phyloP scores from a whole-genome alignment of 2,888 invertebrate genomes.

The Patella pellucida region DNA sequence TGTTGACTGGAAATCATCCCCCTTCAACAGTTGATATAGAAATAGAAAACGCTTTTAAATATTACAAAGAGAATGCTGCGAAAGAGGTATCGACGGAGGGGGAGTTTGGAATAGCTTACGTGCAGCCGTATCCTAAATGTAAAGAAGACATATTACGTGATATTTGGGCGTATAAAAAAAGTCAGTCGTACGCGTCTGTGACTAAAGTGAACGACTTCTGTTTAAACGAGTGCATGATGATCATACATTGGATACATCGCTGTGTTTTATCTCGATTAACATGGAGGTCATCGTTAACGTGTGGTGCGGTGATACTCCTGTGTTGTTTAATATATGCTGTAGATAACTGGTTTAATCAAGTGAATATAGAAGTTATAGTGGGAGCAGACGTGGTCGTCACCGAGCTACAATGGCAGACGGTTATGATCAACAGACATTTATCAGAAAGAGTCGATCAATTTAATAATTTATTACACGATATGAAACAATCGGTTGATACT shows the following conservation, averaged over 20 bases:
- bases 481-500: constrained; percentile 40
- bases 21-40: constrained; percentile 36
- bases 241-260: constrained; percentile 24
- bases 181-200: constrained; percentile 4
- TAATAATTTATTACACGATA: constrained; percentile 49
- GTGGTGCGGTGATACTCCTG: constrained; percentile 23
- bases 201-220: neutral
- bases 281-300: constrained; percentile 29
- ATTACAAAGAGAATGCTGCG: constrained; percentile 46
- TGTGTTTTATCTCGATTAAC: constrained; percentile 32
- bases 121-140: constrained; percentile 49
- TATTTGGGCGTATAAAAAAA: constrained; percentile 55
- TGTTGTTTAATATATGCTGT: constrained; percentile 36
- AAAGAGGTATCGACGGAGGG: constrained; percentile 48
- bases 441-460: constrained; percentile 52
- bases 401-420: constrained; percentile 41
- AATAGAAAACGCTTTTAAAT: constrained; percentile 49
- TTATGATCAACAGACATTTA: constrained; percentile 48
- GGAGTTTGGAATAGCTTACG: constrained; percentile 53
- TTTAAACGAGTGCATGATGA: neutral
- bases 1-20: constrained; percentile 54
- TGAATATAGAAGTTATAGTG: constrained; percentile 36
- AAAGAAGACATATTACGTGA: constrained; percentile 59
- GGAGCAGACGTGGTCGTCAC: constrained; percentile 37
- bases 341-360: constrained; percentile 36